Evolutionary conservation across 2,797 vertebrate species (phyloP).

Genomic region (Benthosema pterotum): DNA sequence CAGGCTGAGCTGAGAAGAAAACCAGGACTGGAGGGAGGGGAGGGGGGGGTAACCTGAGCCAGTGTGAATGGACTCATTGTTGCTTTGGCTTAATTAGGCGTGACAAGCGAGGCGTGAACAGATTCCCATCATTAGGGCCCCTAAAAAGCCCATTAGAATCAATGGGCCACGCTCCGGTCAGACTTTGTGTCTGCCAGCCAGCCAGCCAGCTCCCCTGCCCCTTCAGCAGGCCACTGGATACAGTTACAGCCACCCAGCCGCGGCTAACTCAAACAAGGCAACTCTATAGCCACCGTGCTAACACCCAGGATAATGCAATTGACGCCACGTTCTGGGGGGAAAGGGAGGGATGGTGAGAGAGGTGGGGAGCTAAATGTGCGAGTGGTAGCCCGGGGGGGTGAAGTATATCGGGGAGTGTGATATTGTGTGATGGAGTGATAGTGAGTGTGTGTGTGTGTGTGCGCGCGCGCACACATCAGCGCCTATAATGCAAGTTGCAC

Average conservation of each 20-base stretch:
- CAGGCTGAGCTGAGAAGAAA: constrained; percentile 53
- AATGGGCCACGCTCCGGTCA: constrained; percentile 83
- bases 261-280: constrained; percentile 74
- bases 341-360: constrained; percentile 56
- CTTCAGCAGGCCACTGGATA: constrained; percentile 73
- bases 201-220: constrained; percentile 67
- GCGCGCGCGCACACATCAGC: neutral
- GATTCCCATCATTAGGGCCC: constrained; percentile 86
- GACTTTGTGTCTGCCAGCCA: constrained; percentile 82
- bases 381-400: constrained; percentile 12
- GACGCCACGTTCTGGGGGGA: constrained; percentile 70
- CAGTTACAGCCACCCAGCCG: constrained; percentile 75
- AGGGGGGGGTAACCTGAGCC: constrained; percentile 78
- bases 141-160: constrained; percentile 88
- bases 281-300: constrained; percentile 74
- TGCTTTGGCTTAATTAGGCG: constrained; percentile 84
- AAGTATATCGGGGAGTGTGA: constrained; percentile 13
- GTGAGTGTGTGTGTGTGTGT: constrained; percentile 7
- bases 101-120: constrained; percentile 87
- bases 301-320: constrained; percentile 81
- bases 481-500: constrained; percentile 17
- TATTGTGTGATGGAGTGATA: constrained; percentile 14
- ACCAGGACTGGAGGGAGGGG: constrained; percentile 47
- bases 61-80: constrained; percentile 87
- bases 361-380: constrained; percentile 40